These are phyloP conservation scores for Leucoraja erinaceus DNA, from an alignment of 2,113 vertebrate species.

Conservation along the genomic window DNA sequence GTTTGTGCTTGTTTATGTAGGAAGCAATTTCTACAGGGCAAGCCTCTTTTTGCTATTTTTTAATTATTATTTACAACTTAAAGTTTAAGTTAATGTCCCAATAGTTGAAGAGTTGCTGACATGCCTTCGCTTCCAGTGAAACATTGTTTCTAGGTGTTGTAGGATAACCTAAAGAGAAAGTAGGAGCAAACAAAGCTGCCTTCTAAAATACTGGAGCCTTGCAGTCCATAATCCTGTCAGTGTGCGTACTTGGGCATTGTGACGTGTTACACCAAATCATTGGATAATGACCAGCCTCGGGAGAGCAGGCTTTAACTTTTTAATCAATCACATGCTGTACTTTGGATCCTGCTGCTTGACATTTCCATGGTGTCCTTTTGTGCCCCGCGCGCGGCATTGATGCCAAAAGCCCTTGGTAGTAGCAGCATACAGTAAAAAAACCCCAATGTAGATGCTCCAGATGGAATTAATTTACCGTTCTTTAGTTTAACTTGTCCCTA, in stretches of 20 bases:
- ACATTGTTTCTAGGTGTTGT: neutral
- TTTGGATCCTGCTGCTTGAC: constrained; percentile 14
- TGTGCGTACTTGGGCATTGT: constrained; percentile 17
- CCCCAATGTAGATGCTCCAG: neutral
- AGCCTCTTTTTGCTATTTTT: neutral
- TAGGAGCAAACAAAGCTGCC: neutral
- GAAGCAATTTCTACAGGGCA: neutral
- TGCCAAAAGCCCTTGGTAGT: constrained; percentile 24
- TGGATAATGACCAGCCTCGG: constrained; percentile 26
- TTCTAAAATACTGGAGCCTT: neutral
- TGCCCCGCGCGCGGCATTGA: neutral
- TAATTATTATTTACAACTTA: neutral
- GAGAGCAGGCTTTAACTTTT: constrained; percentile 33
- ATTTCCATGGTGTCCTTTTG: constrained; percentile 22
- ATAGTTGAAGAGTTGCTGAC: neutral
- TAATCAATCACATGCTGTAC: constrained; percentile 30
- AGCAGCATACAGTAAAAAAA: neutral
- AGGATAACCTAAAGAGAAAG: neutral
- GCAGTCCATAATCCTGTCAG: constrained; percentile 14
- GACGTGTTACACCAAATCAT: constrained; percentile 16
- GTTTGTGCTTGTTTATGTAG: too few relatives aligned
- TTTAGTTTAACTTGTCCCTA: neutral
- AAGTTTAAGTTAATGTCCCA: neutral
- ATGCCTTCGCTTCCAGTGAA: neutral
- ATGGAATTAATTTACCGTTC: constrained; percentile 28